phyloP scores from a whole-genome alignment of 2,797 vertebrate species.

The Potorous gilbertii region DNA sequence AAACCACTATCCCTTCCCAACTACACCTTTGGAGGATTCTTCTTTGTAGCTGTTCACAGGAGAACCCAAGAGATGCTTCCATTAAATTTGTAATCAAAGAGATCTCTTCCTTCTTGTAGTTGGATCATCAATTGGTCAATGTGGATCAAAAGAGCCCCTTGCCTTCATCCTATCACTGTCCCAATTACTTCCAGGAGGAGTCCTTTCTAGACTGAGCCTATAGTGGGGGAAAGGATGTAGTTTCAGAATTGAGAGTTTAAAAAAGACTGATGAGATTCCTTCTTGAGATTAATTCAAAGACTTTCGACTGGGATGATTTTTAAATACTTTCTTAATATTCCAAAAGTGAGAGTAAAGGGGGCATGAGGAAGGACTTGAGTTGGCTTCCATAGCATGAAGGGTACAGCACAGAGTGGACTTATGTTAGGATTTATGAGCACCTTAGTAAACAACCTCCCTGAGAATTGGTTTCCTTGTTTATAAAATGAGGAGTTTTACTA shows the following conservation, averaged over 20 bases:
- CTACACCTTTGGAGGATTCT: not conserved
- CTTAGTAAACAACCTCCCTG: not conserved
- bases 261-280: not conserved
- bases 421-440: not conserved
- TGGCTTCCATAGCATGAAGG: not conserved
- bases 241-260: not conserved
- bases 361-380: not conserved
- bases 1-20: not conserved
- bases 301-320: not conserved
- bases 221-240: not conserved
- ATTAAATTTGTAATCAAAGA: not conserved
- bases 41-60: not conserved
- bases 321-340: not conserved
- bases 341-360: not conserved
- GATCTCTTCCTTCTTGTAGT: not conserved
- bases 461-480: not conserved
- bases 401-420: not conserved
- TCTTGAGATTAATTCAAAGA: not conserved
- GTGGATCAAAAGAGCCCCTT: not conserved
- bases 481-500: not conserved
- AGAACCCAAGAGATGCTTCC: not conserved
- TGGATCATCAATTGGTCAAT: not conserved
- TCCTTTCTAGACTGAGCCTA: not conserved
- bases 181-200: not conserved
- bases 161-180: not conserved